These are phyloP conservation scores for Cossypha heuglini DNA, from an alignment of 2,797 vertebrate species.

Conservation along the genomic window DNA sequence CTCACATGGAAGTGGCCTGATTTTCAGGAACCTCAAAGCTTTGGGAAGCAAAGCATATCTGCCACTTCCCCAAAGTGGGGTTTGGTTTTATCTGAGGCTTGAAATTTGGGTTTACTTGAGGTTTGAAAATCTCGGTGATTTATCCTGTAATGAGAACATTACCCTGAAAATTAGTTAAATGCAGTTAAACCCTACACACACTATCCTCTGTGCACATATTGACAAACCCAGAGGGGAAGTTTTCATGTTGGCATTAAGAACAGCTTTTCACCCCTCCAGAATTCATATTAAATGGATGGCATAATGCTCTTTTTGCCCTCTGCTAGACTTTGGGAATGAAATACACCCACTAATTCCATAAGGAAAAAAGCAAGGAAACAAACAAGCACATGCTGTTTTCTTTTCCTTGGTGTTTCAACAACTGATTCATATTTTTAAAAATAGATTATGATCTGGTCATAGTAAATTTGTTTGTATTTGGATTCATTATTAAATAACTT, in stretches of 20 bases:
- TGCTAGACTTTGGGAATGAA: constrained; percentile 7
- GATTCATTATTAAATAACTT: constrained; percentile 26
- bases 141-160: not conserved
- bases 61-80: not conserved
- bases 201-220: not conserved
- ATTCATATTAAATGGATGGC: not conserved
- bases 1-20: not conserved
- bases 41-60: not conserved
- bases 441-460: constrained; percentile 32
- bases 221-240: not conserved
- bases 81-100: not conserved
- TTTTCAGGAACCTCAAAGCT: not conserved
- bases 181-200: not conserved
- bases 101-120: not conserved
- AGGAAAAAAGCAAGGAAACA: constrained; percentile 40
- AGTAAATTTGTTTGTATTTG: constrained; percentile 43
- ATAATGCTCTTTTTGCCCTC: constrained; percentile 41
- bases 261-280: constrained; percentile 11
- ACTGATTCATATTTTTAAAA: constrained; percentile 27
- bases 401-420: constrained; percentile 39
- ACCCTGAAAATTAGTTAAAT: not conserved
- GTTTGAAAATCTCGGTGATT: not conserved
- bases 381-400: constrained; percentile 9
- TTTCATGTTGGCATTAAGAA: not conserved
- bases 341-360: constrained; percentile 42